A percentile compares a stretch with the other conserved stretches of the same genome.
Conservation (phyloP, 2,888 invertebrate species). For the Anaspis maculata region DNA sequence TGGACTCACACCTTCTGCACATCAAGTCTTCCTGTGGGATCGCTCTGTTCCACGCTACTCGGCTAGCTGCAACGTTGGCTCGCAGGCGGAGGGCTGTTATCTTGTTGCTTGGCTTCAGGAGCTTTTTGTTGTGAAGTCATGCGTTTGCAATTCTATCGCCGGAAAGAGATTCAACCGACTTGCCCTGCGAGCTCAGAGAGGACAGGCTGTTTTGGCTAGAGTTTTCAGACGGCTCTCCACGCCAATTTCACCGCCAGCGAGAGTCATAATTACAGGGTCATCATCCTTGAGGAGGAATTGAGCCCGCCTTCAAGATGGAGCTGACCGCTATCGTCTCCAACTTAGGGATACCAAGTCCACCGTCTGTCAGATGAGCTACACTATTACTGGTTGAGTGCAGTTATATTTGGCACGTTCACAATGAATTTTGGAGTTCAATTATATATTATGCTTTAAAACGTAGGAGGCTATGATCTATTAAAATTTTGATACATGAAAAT, state of each 20-base stretch:
- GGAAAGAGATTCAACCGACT: conserved; percentile 21
- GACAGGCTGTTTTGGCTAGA: conserved; percentile 17
- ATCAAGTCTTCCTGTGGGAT: conserved; percentile 17
- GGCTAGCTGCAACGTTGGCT: conserved; percentile 22
- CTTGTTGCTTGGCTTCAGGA: conserved; percentile 24
- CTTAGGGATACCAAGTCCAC: conserved; percentile 27
- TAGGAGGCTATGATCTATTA: too few relatives aligned
- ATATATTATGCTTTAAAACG: too few relatives aligned
- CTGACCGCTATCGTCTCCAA: conserved; percentile 17
- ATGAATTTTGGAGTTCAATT: too few relatives aligned
- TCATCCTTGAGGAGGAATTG: neutral
- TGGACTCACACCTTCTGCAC: conserved; percentile 24
- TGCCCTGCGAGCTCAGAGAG: conserved; percentile 21
- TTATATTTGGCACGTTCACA: too few relatives aligned
- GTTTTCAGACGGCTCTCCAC: conserved; percentile 16
- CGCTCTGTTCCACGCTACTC: conserved; percentile 22
- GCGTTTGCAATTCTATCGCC: conserved; percentile 22
- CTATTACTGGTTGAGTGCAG: too few relatives aligned
- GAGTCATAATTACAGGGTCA: neutral
- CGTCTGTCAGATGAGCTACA: too few relatives aligned
- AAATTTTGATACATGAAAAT: too few relatives aligned
- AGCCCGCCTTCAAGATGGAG: conserved; percentile 10
- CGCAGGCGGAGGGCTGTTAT: conserved; percentile 27
- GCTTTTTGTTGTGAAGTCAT: conserved; percentile 19
- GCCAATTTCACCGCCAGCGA: neutral